Base-by-base conservation (phyloP, 2,113 vertebrate species). In the Brachypodius melanocephalos region DNA sequence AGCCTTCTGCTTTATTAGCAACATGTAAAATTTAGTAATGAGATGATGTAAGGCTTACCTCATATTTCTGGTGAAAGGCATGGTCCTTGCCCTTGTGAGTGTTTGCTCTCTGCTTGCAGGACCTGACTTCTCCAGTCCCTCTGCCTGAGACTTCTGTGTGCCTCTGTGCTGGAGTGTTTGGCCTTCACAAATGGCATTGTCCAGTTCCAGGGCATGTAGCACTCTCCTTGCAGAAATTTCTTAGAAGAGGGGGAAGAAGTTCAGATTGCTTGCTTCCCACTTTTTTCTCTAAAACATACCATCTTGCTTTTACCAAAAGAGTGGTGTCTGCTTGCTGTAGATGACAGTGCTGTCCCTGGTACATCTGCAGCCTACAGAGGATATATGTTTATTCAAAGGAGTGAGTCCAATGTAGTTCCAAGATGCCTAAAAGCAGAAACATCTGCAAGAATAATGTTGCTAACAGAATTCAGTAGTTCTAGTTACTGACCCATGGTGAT, bases 381-480 rank as follows among this genome's bases (percentile, higher is more conserved):
- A 6, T 77, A 29, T 67, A 51, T 12, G 1, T 83, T 84, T 94
- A 90, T 92, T 93, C 67, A 88, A 80, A 91, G 76, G 96, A 97
- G 77, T 62, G 51, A 89, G n/a, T 87, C 75, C 58, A 94, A 2
- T 83, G 38, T 95, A 89, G 82, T 96, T 97, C 96, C 96, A 95
- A 95, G 95, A 97, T 96, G 92, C 74, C 96, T 90, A 63, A 95
- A 97, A 97, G 85, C 73, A 96, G 95, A 97, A 98, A 97, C 97
- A 97, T 97, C 95, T 98, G 97, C 79, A 97, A 92, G 82, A 97
- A 94, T 15, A 74, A 95, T 90, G 96, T 96, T 98, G 96, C 95
- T 97, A 97, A 97, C 94, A 97, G 91, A 97, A 97, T 96, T 96
- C 93, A 97, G 66, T 77, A 97, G 95, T 95, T 97, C 83, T 93